Base-by-base conservation (phyloP, 2,797 vertebrate species). In the Etheostoma perlongum region DNA sequence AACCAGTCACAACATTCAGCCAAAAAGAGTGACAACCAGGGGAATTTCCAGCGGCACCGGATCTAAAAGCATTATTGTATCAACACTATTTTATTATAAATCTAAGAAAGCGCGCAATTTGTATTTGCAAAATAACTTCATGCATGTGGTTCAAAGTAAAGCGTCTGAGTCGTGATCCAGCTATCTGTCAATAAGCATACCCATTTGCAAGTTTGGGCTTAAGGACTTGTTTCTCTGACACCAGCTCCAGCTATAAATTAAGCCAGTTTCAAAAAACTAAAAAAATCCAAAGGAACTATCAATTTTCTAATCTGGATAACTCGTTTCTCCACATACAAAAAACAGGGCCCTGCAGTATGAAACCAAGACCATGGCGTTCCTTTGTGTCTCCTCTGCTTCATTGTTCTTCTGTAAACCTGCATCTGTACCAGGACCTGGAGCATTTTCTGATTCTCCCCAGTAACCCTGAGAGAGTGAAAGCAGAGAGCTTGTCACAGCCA, bases 361-460 rank as follows among this genome's bases (percentile, higher is more conserved):
- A 89, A 87, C 83, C 76, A 71, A 83, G 83, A 89, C 81, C 86
- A 84, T 63, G 70, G 67, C 77, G 83, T 76, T 76, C 64, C 71
- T 69, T 51, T 5, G 1, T 40, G 73, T 70, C 71, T 42, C 67
- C 67, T 78, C 72, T 54, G 75, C 75, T 73, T 80, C 68, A 54
- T 48, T 60, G 78, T 83, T 79, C 60, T 23, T 57, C 79, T 76
- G 78, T 81, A 84, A 79, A 80, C 72, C 78, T 40, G 33, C 81
- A 53, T 73, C 77, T 76, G 65, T n/a, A 61, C 52, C 57, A 52
- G 66, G 70, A 78, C 76, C 79, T 19, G 74, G 63, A 72, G 88
- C 77, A 44, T 76, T 69, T 82, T 89, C 57, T 74, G 60, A 65
- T 77, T 76, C 76, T 79, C 69, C 74, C 25, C 57, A 33, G 72